These are phyloP conservation scores for Drosophila lowei DNA, from an alignment of 1,140 invertebrate species.

Conservation along the genomic window DNA sequence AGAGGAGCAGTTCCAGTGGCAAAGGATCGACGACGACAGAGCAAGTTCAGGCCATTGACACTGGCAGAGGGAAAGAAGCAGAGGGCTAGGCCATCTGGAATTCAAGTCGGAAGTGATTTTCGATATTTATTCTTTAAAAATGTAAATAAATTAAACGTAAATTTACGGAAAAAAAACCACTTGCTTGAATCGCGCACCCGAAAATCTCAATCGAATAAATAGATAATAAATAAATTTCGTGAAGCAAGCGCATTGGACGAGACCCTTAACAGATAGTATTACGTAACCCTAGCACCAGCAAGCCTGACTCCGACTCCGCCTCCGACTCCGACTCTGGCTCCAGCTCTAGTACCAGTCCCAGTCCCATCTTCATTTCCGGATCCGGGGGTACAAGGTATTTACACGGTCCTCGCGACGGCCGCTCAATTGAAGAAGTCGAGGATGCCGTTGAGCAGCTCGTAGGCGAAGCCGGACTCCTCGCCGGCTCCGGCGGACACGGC, in stretches of 20 bases:
- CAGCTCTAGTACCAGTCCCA: too few relatives aligned
- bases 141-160: slow-evolving; percentile 56
- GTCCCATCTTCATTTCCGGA: slow-evolving; percentile 16
- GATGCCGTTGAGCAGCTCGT: slow-evolving; percentile 75
- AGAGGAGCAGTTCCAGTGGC: too few relatives aligned
- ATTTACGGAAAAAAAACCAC: slow-evolving; percentile 4
- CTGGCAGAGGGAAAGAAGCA: neutral
- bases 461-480: slow-evolving; percentile 69
- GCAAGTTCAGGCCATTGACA: neutral
- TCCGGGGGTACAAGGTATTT: slow-evolving; percentile 77
- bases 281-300: slow-evolving; percentile 18
- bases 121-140: slow-evolving; percentile 37
- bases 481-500: slow-evolving; percentile 37
- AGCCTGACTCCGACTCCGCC: too few relatives aligned
- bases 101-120: slow-evolving; percentile 9
- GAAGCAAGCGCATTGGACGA: neutral
- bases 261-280: slow-evolving; percentile 29
- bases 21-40: too few relatives aligned
- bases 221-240: slow-evolving; percentile 57
- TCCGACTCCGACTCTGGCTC: too few relatives aligned
- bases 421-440: slow-evolving; percentile 82
- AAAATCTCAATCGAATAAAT: slow-evolving; percentile 43
- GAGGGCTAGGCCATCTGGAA: too few relatives aligned
- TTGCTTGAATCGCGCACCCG: neutral
- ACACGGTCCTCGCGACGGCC: slow-evolving; percentile 76